Base-by-base conservation (phyloP, 1,140 invertebrate genomes). In the Drosophila sucinea region DNA sequence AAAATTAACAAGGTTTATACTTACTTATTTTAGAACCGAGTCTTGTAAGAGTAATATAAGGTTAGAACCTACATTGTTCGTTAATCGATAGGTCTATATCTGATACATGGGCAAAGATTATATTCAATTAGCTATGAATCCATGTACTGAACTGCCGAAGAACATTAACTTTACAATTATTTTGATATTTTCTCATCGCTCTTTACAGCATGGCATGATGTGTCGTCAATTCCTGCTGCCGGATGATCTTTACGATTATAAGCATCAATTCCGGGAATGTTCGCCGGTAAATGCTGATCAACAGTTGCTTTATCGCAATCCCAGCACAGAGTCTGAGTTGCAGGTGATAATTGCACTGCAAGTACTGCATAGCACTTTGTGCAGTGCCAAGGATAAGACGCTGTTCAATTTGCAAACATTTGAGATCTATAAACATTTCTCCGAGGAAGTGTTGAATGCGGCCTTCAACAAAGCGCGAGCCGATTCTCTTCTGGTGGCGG, bases 341-440 rank as follows among this genome's bases (percentile, higher is more conserved):
- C 92, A 93, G 51, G 79, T 90, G 23, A 90, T 93, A 1, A 93
- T 93, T 0, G 92, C 94, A 0, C 93, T 93, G 57, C 92, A 93
- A 10, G 92, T 95, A 0, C 92, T 95, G 65, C 94, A 95, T 73
- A 95, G 95, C 79, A 94, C 95, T 0, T 92, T 96, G 72, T 94
- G 94, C 63, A 94, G 93, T 63, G 92, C 92, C 23, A 93, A 93
- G 27, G 94, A 96, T 70, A 94, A 94, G 77, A 93, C 93, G 4
- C 93, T 93, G 0, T 95, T 94, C 92, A 94, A 94, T 1, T 94
- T 94, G 77, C 95, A 96, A 38, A 86, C 96, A n/a, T 96, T 95
- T 69, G 94, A 94, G 73, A 93, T 96, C 30, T 96, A 96, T 76
- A 95, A 96, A 71, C 94, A 95, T 69, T 96, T 95, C 91, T 93